Evolutionary conservation across 2,113 vertebrate genomes (phyloP), one percentile per base, ranked within the genome.

Genomic region (Tretioscincus oriximinensis): DNA sequence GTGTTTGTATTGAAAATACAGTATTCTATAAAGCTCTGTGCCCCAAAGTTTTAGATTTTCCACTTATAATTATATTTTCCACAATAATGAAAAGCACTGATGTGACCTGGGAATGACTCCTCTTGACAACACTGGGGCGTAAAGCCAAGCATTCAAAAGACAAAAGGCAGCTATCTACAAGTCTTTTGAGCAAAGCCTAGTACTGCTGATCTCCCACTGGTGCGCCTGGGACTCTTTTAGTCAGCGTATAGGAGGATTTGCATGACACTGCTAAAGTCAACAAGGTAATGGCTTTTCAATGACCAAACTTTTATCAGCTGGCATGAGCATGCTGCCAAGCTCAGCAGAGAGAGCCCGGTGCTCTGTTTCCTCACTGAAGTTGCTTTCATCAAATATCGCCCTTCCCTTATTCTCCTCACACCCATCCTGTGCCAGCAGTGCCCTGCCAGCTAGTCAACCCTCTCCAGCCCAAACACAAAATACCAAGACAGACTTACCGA

Each of bases 401-500:
- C 26, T 31, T 58, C 24, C 12, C 22, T 21, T 51, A 22, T n/a
- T n/a, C 73, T 29, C 35, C 22, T 49, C 65, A 24, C 80, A 45
- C 24, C 18, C 72, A 11, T 28, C 35, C 45, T 10, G 11, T 29
- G 8, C 51, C 51, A 51, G 49, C 47, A 35, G 51, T 65, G 76
- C n/a, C n/a, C 10, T 4, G 5, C 63, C 73, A 31, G 35, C 69
- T 64, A 12, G 29, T 29, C 65, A 22, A 69, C 65, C 14, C 65
- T 61, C 73, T 41, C 35, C 35, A 41, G 35, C 35, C 35, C 65
- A 7, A 61, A 76, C 26, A 35, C 93, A 88, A 95, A 95, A 95
- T 90, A 95, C 93, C 95, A 93, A 92, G 94, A 88, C 90, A 88
- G 94, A 97, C 98, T 99, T 93, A 99, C 98, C 97, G 92, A 98